Evolutionary conservation across 2,888 invertebrate genomes (phyloP).

Genomic region (Ischnus inquisitorius): DNA sequence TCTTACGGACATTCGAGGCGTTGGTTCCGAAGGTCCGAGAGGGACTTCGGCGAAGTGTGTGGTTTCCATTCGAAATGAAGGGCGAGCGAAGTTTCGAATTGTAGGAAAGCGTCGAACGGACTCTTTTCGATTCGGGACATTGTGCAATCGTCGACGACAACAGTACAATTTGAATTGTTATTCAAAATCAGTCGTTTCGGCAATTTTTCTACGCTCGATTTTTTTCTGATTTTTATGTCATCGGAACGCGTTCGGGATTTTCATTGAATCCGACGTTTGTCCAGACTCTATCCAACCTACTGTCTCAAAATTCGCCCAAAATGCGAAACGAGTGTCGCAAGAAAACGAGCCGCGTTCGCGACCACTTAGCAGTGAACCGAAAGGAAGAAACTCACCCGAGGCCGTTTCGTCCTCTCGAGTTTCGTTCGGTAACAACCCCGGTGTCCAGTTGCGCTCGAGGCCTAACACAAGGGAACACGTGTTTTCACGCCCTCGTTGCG

Average conservation of each 20-base stretch:
- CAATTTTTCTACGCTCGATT: background rate
- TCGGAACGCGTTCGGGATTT: background rate
- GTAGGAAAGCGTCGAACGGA: background rate
- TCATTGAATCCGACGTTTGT: too few relatives aligned
- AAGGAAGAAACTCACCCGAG: constrained; percentile 46
- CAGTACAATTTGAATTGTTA: background rate
- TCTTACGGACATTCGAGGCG: constrained; percentile 69
- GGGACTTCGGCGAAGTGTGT: constrained; percentile 60
- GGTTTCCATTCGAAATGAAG: background rate
- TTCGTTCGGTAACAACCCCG: constrained; percentile 44
- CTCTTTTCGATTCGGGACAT: background rate
- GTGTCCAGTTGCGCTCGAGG: constrained; percentile 59
- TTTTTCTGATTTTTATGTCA: background rate
- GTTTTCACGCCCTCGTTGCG: constrained; percentile 63
- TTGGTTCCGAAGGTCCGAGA: constrained; percentile 59
- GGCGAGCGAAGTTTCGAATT: constrained; percentile 27
- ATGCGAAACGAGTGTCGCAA: background rate
- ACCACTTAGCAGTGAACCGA: constrained; percentile 24
- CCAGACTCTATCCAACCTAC: too few relatives aligned
- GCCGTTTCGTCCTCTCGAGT: constrained; percentile 36
- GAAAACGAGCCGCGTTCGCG: background rate
- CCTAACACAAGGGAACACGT: constrained; percentile 61
- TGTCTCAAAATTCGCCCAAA: background rate
- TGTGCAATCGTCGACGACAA: background rate
- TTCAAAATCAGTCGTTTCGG: too few relatives aligned